A percentile compares a stretch with the other conserved stretches of the same genome.
Conservation (phyloP, 2,888 invertebrate genomes). For the Oxystoma pomonae region DNA sequence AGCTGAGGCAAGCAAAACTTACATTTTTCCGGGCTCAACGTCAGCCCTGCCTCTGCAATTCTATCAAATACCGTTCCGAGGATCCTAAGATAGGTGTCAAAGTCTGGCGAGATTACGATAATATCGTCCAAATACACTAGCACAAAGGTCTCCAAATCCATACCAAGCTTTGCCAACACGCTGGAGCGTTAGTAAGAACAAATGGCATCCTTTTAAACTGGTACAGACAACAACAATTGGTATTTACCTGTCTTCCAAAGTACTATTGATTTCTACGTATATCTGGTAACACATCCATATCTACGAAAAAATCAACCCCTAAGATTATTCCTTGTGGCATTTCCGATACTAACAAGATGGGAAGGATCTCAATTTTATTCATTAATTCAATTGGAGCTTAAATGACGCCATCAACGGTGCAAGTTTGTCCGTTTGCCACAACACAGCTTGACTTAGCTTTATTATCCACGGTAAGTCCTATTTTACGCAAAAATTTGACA, state of each 20-base stretch:
- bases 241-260: too few species aligned
- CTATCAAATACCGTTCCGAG: too few species aligned
- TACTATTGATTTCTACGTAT: constrained; percentile 17
- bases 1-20: too few species aligned
- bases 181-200: background rate
- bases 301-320: constrained; percentile 20
- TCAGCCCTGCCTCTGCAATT: too few species aligned
- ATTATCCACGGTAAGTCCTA: constrained; percentile 9
- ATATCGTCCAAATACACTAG: too few species aligned
- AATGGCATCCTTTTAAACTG: background rate
- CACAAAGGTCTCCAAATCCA: too few species aligned
- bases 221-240: too few species aligned
- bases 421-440: constrained; percentile 19
- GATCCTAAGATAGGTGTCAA: too few species aligned
- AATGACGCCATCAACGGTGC: constrained; percentile 12
- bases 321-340: constrained; percentile 15
- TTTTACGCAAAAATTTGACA: constrained; percentile 5
- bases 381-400: constrained; percentile 11
- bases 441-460: constrained; percentile 2
- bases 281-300: constrained; percentile 19
- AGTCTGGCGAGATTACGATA: too few species aligned
- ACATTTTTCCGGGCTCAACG: too few species aligned
- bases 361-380: constrained; percentile 14
- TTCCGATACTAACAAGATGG: constrained; percentile 19
- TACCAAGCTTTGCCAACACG: background rate